Evolutionary conservation across 2,888 invertebrate species (phyloP).

Genomic region (Odontocolon sp.): DNA sequence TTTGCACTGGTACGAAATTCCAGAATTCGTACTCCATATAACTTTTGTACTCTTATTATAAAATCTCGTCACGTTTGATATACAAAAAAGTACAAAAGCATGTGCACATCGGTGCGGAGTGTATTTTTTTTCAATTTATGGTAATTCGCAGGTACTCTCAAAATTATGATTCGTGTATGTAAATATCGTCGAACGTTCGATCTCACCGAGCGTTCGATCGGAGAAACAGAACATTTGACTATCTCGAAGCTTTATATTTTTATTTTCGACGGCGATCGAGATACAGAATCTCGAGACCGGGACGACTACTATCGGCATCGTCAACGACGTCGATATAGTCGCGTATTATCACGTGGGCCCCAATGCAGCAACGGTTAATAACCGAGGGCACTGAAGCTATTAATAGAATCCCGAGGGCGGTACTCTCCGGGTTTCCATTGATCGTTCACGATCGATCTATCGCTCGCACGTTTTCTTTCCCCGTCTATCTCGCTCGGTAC

Average conservation of each 20-base stretch:
- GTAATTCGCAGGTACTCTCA: background rate
- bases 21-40: background rate
- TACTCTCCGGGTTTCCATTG: conserved; percentile 51
- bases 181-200: background rate
- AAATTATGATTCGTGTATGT: background rate
- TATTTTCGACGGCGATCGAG: background rate
- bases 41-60: conserved; percentile 5
- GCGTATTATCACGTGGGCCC: conserved; percentile 55
- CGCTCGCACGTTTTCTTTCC: conserved; percentile 25
- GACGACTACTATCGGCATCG: conserved; percentile 7
- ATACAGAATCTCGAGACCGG: background rate
- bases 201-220: background rate
- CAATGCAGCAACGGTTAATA: conserved; percentile 59
- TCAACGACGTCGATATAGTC: conserved; percentile 40
- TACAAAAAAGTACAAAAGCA: background rate
- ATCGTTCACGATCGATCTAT: conserved; percentile 58
- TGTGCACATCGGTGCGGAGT: background rate
- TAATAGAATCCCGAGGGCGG: conserved; percentile 65
- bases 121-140: background rate
- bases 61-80: background rate
- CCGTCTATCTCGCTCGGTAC: conserved; percentile 10
- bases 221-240: background rate
- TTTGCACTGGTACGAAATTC: background rate
- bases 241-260: background rate
- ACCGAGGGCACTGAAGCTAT: conserved; percentile 60